Base-by-base conservation (phyloP, 2,797 vertebrate species). In the Hydrocynus forskahlii region DNA sequence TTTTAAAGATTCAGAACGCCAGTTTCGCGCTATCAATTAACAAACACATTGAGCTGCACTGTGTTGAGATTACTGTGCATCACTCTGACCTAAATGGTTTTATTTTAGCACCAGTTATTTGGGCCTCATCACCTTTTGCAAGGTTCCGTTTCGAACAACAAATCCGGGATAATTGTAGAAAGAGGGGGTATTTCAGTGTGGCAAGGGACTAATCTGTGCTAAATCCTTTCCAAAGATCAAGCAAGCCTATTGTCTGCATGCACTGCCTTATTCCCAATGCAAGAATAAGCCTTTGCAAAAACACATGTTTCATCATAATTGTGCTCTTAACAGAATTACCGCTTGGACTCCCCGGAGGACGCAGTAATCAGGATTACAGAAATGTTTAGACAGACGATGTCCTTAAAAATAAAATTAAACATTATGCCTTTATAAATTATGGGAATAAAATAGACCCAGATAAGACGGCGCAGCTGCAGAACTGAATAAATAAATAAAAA, bases 311-410 rank as follows among this genome's bases (percentile, higher is more conserved):
- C 67, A 80, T 81, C 77, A 80, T 82, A 76, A 78, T 71, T 79
- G 60, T 80, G 86, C 81, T 88, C 70, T 84, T 82, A 75, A 80
- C 81, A 80, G 68, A 87, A 86, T 87, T 87, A 84, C 60, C 25
- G 69, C 76, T 81, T n/a, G 81, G 76, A 71, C 79, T 73, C 17
- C 66, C 40, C 23, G n/a, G 81, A 75, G 75, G 23, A 23, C 67
- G 55, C n/a, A 17, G 70, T 85, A 82, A 88, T 86, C 79, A 84
- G 82, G 84, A 85, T 88, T 86, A 88, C 75, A 67, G 70, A 67
- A 25, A 66, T 29, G 76, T 81, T 60, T 71, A 69, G 45, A 80
- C 75, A 35, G 25, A 81, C 21, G 38, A 84, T 77, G 83, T 43
- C 80, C 66, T 68, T 75, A 75, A 77, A 78, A 79, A 74, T 64